Conservation (phyloP, 2,113 vertebrate genomes). For the Sclerurus mexicanus region DNA sequence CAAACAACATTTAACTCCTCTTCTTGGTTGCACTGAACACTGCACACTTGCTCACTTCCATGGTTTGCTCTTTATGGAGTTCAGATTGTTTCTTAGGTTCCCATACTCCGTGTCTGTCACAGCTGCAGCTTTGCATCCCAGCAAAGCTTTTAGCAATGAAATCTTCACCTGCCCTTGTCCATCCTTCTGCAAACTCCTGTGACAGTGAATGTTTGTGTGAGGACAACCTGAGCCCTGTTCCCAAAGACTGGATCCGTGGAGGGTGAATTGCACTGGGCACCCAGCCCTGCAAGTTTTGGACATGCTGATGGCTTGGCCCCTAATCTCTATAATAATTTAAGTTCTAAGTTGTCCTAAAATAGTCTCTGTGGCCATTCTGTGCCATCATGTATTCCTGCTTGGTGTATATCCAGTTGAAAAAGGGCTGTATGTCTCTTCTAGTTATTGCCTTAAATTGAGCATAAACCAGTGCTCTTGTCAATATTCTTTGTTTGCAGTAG, state of each 20-base stretch:
- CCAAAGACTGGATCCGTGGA: not conserved
- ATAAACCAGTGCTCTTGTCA: not conserved
- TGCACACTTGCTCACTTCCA: not conserved
- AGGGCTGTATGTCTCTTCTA: not conserved
- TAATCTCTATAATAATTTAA: not conserved
- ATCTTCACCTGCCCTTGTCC: not conserved
- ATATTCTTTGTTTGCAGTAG: not conserved
- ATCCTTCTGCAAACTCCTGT: not conserved
- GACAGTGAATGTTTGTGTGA: not conserved
- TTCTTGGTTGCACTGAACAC: not conserved
- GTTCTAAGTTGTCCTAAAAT: not conserved
- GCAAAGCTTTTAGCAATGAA: not conserved
- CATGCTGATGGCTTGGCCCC: not conserved
- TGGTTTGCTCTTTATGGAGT: not conserved
- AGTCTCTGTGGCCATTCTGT: not conserved
- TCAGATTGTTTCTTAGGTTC: not conserved
- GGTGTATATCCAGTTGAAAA: not conserved
- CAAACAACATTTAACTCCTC: not conserved
- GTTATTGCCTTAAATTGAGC: not conserved
- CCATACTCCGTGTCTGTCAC: fast-evolving
- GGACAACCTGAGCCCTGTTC: fast-evolving
- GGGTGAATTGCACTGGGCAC: not conserved
- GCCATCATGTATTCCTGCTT: not conserved
- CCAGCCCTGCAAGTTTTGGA: not conserved
- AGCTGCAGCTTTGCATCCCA: not conserved